A percentile compares a stretch with the other conserved stretches of the same genome.
These are phyloP conservation scores for Ectobius pallidus DNA, from an alignment of 2,888 invertebrate species.

Conservation along the genomic window DNA sequence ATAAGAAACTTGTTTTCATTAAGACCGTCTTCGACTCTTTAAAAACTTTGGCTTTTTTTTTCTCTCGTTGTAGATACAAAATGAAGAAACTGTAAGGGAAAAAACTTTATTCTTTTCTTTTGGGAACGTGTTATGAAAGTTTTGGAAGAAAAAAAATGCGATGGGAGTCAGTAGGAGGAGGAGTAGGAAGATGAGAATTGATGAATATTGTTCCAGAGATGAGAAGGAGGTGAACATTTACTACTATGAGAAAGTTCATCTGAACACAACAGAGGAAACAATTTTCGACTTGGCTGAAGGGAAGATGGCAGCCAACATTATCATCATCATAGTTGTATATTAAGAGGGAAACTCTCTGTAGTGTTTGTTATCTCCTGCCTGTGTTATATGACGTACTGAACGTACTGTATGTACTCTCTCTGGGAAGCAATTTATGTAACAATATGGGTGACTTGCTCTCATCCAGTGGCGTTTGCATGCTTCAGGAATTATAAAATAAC, in stretches of 20 bases:
- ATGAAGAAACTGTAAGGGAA: neutral
- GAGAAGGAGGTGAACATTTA: neutral
- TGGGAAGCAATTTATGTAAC: neutral
- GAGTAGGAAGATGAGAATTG: conserved; percentile 1
- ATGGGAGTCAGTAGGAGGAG: neutral
- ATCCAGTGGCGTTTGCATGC: too few relatives aligned
- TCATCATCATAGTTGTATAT: neutral
- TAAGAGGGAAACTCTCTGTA: neutral
- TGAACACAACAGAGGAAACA: conserved; percentile 19
- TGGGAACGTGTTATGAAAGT: neutral
- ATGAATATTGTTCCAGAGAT: neutral
- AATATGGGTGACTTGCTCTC: too few relatives aligned
- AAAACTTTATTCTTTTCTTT: neutral
- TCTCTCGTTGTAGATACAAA: neutral
- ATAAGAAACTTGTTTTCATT: too few relatives aligned
- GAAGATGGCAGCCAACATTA: neutral
- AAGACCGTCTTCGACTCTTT: too few relatives aligned
- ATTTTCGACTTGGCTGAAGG: conserved; percentile 1
- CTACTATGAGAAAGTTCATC: neutral
- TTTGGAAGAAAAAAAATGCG: neutral
- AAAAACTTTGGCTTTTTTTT: too few relatives aligned
- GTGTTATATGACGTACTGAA: neutral
- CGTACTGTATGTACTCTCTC: neutral
- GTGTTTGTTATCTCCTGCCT: neutral
- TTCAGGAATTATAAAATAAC: too few relatives aligned